Conservation (phyloP, 2,113 vertebrate species). For the Sclerurus mexicanus region DNA sequence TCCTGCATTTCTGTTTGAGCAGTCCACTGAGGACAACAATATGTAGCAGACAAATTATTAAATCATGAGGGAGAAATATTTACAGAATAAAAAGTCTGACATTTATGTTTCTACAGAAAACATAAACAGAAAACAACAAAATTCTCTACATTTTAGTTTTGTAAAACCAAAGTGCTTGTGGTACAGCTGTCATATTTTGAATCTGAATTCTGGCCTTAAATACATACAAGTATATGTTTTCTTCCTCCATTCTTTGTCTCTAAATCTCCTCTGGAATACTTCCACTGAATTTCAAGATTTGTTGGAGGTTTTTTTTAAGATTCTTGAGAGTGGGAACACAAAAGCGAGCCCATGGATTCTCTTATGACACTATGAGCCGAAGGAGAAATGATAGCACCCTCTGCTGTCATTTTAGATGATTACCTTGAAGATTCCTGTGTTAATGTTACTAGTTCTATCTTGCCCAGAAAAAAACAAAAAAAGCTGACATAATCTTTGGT, state of each 20-base stretch:
- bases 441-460: not conserved
- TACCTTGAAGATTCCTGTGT: not conserved
- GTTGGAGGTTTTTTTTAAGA: not conserved
- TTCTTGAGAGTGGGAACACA: not conserved
- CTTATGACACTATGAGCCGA: rapidly evolving
- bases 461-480: not conserved
- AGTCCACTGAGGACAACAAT: not conserved
- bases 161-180: not conserved
- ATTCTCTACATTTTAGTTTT: not conserved
- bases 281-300: not conserved
- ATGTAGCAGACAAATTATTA: not conserved
- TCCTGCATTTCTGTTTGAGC: not conserved
- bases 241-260: rapidly evolving
- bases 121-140: not conserved
- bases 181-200: not conserved
- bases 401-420: constrained; percentile 19
- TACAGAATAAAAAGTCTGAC: not conserved
- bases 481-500: not conserved
- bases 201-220: not conserved
- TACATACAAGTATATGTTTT: not conserved
- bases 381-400: constrained; percentile 32
- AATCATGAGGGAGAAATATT: not conserved
- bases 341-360: rapidly evolving
- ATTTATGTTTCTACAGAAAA: not conserved
- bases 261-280: not conserved